Evolutionary conservation across 2,888 invertebrate species (phyloP).

Genomic region (Aleiodes testaceus): DNA sequence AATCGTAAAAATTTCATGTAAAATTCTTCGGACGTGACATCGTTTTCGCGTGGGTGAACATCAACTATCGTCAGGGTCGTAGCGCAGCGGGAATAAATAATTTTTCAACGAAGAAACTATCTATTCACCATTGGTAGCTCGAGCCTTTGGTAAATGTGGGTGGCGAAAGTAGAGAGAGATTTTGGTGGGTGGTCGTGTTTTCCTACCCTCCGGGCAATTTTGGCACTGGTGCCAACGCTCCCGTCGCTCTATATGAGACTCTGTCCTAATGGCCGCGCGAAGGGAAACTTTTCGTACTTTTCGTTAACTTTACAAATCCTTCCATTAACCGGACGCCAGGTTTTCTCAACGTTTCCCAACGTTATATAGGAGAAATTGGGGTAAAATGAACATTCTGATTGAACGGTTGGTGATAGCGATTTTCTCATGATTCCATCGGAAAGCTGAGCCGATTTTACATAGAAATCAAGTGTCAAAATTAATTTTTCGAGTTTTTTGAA

Average conservation of each 20-base stretch:
- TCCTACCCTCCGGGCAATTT: conserved; percentile 46
- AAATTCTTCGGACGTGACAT: conserved; percentile 28
- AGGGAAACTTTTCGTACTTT: conserved; percentile 50
- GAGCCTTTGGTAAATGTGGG: conserved; percentile 20
- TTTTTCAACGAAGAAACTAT: conserved; percentile 51
- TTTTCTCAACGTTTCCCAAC: conserved; percentile 20
- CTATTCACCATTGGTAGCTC: conserved; percentile 41
- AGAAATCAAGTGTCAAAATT: too few species aligned
- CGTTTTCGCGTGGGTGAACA: conserved; percentile 39
- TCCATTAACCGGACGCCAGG: conserved; percentile 47
- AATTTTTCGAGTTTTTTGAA: not conserved
- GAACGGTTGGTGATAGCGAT: too few species aligned
- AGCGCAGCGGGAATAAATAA: conserved; percentile 56
- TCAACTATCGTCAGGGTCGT: conserved; percentile 44
- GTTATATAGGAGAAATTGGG: not conserved
- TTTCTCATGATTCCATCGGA: not conserved
- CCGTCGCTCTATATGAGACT: conserved; percentile 36
- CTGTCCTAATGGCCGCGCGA: conserved; percentile 48
- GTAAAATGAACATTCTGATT: too few species aligned
- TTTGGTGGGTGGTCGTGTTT: conserved; percentile 36
- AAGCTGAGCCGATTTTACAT: too few species aligned
- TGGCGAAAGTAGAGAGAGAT: conserved; percentile 46
- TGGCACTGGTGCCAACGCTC: conserved; percentile 60
- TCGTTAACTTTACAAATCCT: conserved; percentile 55
- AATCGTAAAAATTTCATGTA: conserved; percentile 6